Conservation (phyloP, 2,888 invertebrate species). For the Cataglyphis altisquamis region DNA sequence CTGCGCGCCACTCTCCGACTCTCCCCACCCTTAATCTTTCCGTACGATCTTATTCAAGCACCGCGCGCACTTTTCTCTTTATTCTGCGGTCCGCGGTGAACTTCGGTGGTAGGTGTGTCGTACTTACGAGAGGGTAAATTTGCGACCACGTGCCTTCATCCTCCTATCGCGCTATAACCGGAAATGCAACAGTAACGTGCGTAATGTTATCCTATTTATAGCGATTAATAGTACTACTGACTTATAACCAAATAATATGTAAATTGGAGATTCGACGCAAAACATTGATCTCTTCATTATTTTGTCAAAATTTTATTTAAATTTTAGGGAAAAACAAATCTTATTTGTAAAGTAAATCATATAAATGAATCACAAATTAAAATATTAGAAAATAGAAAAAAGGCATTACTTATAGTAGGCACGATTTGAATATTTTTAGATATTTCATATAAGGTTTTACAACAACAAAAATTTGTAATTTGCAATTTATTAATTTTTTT, state of each 20-base stretch:
- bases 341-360: not conserved
- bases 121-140: slow-evolving; percentile 48
- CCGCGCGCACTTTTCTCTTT: slow-evolving; percentile 54
- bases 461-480: not conserved
- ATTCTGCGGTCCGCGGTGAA: slow-evolving; percentile 49
- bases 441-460: not conserved
- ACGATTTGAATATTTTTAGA: not conserved
- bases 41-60: slow-evolving; percentile 57
- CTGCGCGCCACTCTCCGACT: slow-evolving; percentile 36
- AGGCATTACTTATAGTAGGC: not conserved
- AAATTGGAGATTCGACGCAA: not conserved
- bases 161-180: slow-evolving; percentile 53
- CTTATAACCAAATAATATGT: not conserved
- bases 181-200: slow-evolving; percentile 76
- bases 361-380: not conserved
- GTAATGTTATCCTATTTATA: slow-evolving; percentile 52
- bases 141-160: slow-evolving; percentile 64
- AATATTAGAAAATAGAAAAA: not conserved
- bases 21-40: slow-evolving; percentile 41
- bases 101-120: slow-evolving; percentile 27
- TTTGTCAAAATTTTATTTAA: not conserved
- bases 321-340: not conserved
- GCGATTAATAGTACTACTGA: not conserved
- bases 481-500: not conserved
- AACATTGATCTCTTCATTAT: not conserved